Base-by-base conservation (phyloP, 1,140 invertebrate species). In the Epicauta chinensis region DNA sequence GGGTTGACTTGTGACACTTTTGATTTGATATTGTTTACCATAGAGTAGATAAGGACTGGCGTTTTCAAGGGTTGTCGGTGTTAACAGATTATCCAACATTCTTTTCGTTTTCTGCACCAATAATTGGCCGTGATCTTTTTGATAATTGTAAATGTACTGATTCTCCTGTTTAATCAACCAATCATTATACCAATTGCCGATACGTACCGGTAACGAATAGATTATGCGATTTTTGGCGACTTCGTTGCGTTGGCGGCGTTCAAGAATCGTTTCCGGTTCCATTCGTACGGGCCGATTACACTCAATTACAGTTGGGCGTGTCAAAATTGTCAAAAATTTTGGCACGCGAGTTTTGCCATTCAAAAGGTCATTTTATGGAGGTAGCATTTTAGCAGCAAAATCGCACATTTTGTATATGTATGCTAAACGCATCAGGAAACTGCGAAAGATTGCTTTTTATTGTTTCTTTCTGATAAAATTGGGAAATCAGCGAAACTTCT, bases 131-230 rank as follows among this genome's bases (percentile, higher is more conserved):
- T 60, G 53, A 6, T 64, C 61, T 40, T 60, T 60, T 49, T 68
- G 66, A 55, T 65, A 68, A 30, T 59, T 54, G 2, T 61, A 61
- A 9, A 64, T 47, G 15, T 41, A 37, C 14, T 53, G 47, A 30
- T 65, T 55, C 15, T 66, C 62, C 40, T 68, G 65, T 32, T 59
- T 37, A 3, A 66, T 41, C 29, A 58, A 61, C 14, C 64, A 41
- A 38, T 68, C 65, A 45, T 67, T 61, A 40, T 66, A 60, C 67
- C 67, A 70, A 31, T 65, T 55, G n/a, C 61, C 63, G 15, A 66
- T 43, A 32, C 54, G 48, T 7, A 61, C 63, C 10, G 64, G 65
- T 6, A 64, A 34, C 2, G 58, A 60, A 41, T 64, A 67, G 17
- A 63, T 61, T 14, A 63, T 58, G 6, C 64, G 49, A 41, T 66